These are phyloP conservation scores for Phyllostomus discolor DNA, from an alignment of 2,113 vertebrate species.

Conservation along the genomic window DNA sequence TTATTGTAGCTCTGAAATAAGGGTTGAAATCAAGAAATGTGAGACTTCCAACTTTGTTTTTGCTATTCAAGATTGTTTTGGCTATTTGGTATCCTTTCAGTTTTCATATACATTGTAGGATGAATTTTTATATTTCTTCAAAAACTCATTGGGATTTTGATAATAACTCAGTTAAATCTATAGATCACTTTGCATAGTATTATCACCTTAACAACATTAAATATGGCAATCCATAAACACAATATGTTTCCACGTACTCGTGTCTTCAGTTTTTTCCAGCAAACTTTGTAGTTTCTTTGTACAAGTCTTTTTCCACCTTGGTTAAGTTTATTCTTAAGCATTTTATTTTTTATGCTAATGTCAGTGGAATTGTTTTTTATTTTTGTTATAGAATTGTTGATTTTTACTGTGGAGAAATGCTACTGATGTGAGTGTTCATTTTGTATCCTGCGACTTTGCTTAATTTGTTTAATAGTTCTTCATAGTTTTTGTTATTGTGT, in stretches of 20 bases:
- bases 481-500: not conserved
- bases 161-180: not conserved
- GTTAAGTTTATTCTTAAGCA: not conserved
- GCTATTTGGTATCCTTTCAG: not conserved
- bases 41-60: no score
- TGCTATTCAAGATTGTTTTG: no score
- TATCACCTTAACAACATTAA: not conserved
- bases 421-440: not conserved
- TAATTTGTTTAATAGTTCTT: not conserved
- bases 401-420: not conserved
- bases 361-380: not conserved
- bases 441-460: not conserved
- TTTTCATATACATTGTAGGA: not conserved
- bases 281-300: not conserved
- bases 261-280: not conserved
- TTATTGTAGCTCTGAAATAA: no score
- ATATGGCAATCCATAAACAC: not conserved
- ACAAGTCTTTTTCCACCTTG: not conserved
- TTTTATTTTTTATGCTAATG: not conserved
- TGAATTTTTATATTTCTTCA: not conserved
- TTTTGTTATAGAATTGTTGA: not conserved
- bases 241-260: not conserved
- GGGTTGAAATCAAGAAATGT: no score
- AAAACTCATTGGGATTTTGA: not conserved
- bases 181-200: not conserved